Evolutionary conservation across 2,797 vertebrate genomes (phyloP).

Genomic region (Varecia variegata): DNA sequence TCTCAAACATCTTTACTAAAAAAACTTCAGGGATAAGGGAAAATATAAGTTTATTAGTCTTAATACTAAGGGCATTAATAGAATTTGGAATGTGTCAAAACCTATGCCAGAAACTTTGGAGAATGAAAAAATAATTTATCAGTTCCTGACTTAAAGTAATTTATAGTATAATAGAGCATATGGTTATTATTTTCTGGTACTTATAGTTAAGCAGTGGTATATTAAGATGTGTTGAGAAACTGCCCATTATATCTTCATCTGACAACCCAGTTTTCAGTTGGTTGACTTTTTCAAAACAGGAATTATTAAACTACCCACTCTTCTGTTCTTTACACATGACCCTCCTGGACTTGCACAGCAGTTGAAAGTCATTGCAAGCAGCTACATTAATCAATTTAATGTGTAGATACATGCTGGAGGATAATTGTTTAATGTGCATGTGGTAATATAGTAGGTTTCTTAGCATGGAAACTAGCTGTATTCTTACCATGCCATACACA

Average conservation of each 20-base stretch:
- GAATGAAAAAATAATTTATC: neutral
- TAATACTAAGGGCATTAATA: neutral
- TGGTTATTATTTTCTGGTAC: neutral
- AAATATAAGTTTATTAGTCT: neutral
- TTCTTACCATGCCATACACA: neutral
- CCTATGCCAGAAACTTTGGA: neutral
- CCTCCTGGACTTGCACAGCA: neutral
- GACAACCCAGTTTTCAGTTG: neutral
- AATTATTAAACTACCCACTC: neutral
- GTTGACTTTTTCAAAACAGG: neutral
- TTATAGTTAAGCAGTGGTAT: neutral
- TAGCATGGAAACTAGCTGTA: neutral
- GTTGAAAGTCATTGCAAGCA: neutral
- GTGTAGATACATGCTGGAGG: neutral
- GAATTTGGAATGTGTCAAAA: neutral
- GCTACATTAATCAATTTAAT: neutral
- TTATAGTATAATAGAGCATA: neutral
- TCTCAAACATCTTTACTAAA: conserved; percentile 39
- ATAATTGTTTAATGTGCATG: neutral
- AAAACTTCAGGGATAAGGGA: conserved; percentile 13
- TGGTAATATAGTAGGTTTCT: neutral
- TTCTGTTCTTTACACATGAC: neutral
- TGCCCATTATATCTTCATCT: neutral
- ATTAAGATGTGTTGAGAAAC: neutral
- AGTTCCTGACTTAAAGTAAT: neutral